These are phyloP conservation scores for Rugalucina vietnamica DNA, from an alignment of 2,888 invertebrate species.

Conservation along the genomic window DNA sequence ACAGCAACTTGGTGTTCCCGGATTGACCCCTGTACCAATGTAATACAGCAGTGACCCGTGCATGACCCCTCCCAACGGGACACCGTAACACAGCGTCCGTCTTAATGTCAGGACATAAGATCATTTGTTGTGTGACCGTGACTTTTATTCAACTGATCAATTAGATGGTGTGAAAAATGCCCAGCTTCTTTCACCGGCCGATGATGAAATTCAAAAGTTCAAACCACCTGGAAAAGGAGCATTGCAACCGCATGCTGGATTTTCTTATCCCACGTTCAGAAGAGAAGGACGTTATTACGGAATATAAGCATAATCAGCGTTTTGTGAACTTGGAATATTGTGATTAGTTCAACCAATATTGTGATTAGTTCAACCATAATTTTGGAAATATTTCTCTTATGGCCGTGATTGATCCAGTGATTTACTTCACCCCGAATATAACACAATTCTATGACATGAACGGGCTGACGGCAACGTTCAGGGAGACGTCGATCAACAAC, in stretches of 20 bases:
- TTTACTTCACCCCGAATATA: not conserved
- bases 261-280: too few relatives aligned
- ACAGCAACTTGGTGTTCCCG: not conserved
- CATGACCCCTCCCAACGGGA: not conserved
- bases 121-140: not conserved
- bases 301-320: too few relatives aligned
- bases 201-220: not conserved
- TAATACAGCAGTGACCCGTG: not conserved
- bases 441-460: constrained; percentile 8
- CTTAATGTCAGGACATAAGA: not conserved
- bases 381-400: too few relatives aligned
- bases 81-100: not conserved
- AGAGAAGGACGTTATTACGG: too few relatives aligned
- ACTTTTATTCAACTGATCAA: not conserved
- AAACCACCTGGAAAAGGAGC: not conserved
- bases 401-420: not conserved
- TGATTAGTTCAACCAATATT: too few relatives aligned
- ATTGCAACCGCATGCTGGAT: too few relatives aligned
- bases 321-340: too few relatives aligned
- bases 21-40: not conserved
- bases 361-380: too few relatives aligned
- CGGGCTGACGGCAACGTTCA: not conserved
- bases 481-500: not conserved
- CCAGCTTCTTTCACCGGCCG: not conserved
- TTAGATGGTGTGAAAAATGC: not conserved